A percentile compares a stretch with the other conserved stretches of the same genome.
These are phyloP conservation scores for Coptodon bakossiorum DNA, from an alignment of 2,113 vertebrate genomes.

Conservation along the genomic window DNA sequence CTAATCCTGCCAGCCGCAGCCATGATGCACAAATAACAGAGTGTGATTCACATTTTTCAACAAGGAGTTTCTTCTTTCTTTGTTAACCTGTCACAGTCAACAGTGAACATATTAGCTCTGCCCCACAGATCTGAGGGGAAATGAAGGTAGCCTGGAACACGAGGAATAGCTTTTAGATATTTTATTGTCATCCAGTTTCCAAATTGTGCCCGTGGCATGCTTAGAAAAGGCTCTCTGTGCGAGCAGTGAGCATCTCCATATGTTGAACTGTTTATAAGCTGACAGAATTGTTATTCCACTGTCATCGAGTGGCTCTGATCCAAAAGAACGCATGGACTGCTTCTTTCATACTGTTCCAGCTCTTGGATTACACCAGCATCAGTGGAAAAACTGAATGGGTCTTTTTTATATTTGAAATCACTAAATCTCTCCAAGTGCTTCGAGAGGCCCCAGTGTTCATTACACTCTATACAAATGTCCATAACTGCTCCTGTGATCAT, in stretches of 20 bases:
- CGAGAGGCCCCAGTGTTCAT: neutral
- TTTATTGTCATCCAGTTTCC: neutral
- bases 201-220: neutral
- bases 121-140: neutral
- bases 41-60: neutral
- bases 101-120: slow-evolving; percentile 3
- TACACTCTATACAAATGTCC: neutral
- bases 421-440: neutral
- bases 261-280: neutral
- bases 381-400: neutral
- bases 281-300: neutral
- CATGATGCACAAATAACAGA: neutral
- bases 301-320: neutral
- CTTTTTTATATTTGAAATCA: neutral
- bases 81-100: slow-evolving; percentile 26
- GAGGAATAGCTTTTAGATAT: slow-evolving; percentile 3
- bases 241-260: neutral
- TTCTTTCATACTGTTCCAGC: neutral
- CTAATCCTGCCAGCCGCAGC: neutral
- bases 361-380: neutral
- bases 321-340: neutral
- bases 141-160: neutral
- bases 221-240: neutral
- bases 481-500: neutral
- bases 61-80: neutral